Conservation (phyloP, 2,888 invertebrate genomes). For the Mactromeris polynyma region DNA sequence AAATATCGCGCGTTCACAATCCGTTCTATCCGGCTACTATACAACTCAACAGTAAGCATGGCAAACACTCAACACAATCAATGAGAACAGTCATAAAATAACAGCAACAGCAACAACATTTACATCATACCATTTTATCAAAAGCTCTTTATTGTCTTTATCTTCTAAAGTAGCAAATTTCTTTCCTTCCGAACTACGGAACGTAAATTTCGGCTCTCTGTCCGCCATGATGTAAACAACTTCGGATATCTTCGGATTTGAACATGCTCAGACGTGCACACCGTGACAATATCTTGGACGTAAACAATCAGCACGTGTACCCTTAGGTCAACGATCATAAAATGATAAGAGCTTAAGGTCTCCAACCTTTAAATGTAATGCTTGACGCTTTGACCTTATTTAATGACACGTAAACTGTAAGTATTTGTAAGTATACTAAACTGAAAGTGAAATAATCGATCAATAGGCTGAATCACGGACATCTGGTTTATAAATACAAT, state of each 20-base stretch:
- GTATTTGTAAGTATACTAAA: no score
- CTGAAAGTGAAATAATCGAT: no score
- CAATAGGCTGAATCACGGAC: no score
- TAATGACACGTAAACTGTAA: no score
- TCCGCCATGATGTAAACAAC: constrained; percentile 77
- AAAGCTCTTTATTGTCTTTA: constrained; percentile 81
- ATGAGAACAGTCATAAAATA: not conserved
- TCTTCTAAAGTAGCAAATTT: constrained; percentile 79
- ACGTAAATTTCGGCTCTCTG: constrained; percentile 77
- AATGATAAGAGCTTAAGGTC: not conserved
- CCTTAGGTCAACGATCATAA: not conserved
- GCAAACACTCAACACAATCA: not conserved
- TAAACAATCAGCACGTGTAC: not conserved
- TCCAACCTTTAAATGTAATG: no score
- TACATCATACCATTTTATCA: constrained; percentile 81
- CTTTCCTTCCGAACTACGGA: constrained; percentile 78
- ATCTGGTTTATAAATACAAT: no score
- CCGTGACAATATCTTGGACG: constrained; percentile 4
- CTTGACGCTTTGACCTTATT: no score
- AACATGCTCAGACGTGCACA: not conserved
- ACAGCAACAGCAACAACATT: not conserved
- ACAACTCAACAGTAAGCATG: not conserved
- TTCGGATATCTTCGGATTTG: constrained; percentile 48
- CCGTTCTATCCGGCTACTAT: not conserved
- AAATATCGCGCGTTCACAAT: not conserved